phyloP scores from a whole-genome alignment of 2,113 vertebrate genomes.

The Cynoglossus semilaevis region DNA sequence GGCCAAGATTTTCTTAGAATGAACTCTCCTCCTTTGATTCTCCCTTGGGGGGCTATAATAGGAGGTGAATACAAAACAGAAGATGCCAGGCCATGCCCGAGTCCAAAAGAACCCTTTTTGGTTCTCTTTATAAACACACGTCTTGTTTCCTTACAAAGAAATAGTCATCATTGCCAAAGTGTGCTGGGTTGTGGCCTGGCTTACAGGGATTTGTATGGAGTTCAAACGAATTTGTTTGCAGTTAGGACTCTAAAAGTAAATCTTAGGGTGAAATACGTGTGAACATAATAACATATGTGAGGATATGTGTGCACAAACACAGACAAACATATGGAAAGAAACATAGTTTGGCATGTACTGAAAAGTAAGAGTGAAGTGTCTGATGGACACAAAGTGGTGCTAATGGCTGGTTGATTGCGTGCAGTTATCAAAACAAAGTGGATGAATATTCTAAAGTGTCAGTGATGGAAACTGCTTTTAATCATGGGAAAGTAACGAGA shows the following conservation, averaged over 20 bases:
- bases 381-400: constrained; percentile 1
- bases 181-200: background rate
- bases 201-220: background rate
- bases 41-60: constrained; percentile 8
- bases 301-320: too few relatives aligned
- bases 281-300: too few relatives aligned
- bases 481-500: constrained; percentile 15
- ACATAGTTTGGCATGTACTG: too few relatives aligned
- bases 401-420: constrained; percentile 5
- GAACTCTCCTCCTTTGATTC: constrained; percentile 16
- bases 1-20: background rate
- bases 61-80: constrained; percentile 16
- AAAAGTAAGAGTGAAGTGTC: background rate
- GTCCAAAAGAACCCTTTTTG: constrained; percentile 16
- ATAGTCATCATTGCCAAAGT: constrained; percentile 5
- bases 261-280: too few relatives aligned
- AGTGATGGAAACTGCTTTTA: constrained; percentile 16
- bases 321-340: too few relatives aligned
- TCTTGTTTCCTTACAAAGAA: constrained; percentile 16
- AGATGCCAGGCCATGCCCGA: constrained; percentile 16
- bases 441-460: constrained; percentile 8
- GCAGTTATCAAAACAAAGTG: constrained; percentile 25
- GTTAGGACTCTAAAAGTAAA: too few relatives aligned
- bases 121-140: constrained; percentile 7
- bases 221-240: constrained; percentile 2